These are phyloP conservation scores for Mustela nigripes DNA, from an alignment of 2,113 vertebrate genomes.

Conservation along the genomic window DNA sequence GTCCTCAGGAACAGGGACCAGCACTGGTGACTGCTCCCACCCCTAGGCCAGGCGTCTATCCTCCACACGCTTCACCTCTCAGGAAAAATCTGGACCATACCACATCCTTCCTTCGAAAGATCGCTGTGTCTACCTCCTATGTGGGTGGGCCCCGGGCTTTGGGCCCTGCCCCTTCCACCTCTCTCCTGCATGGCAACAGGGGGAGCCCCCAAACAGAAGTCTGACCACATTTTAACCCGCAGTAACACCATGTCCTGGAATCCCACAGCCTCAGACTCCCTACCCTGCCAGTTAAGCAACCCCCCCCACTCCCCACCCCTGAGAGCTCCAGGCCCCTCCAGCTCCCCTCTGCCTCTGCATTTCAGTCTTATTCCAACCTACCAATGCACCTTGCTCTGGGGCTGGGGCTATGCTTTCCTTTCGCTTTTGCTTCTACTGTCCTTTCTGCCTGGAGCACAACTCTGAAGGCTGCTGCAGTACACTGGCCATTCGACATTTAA, in stretches of 20 bases:
- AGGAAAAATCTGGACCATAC: neutral
- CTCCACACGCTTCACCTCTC: neutral
- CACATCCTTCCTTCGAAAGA: neutral
- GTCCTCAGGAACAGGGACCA: neutral
- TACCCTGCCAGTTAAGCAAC: neutral
- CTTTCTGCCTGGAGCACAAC: neutral
- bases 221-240: neutral
- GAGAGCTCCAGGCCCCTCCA: rapidly evolving
- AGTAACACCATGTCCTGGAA: neutral
- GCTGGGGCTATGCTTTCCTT: neutral
- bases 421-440: neutral
- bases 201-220: neutral
- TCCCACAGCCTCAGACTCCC: too few relatives aligned
- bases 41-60: neutral
- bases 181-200: neutral
- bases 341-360: neutral
- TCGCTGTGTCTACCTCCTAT: neutral
- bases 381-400: neutral
- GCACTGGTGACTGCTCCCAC: neutral
- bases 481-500: neutral
- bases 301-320: too few relatives aligned
- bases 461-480: neutral
- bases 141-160: neutral
- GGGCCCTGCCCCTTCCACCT: neutral
- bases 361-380: neutral